Conservation (phyloP, 2,888 invertebrate species). For the Sesia apiformis region DNA sequence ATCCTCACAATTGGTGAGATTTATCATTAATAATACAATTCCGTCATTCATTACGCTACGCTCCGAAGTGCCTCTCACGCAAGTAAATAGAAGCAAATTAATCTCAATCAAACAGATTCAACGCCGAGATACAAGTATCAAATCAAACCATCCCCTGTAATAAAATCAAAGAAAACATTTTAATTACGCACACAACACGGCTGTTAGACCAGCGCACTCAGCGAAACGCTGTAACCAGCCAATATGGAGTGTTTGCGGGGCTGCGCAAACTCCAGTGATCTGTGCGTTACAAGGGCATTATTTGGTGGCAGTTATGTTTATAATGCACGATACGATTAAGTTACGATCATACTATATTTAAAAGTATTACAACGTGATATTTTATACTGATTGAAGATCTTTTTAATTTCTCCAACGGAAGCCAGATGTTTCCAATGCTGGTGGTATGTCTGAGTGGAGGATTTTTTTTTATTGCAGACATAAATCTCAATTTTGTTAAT, state of each 20-base stretch:
- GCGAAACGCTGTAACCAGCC: background rate
- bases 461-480: too few relatives aligned
- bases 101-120: background rate
- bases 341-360: background rate
- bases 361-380: background rate
- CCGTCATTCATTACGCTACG: too few relatives aligned
- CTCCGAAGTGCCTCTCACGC: too few relatives aligned
- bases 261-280: background rate
- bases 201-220: background rate
- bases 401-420: background rate
- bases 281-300: background rate
- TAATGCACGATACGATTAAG: background rate
- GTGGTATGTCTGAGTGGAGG: too few relatives aligned
- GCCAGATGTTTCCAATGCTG: background rate
- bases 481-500: too few relatives aligned
- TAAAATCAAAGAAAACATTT: conserved; percentile 1
- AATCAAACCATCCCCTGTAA: background rate
- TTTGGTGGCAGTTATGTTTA: background rate
- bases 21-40: too few relatives aligned
- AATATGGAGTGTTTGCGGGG: background rate
- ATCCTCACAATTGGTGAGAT: too few relatives aligned
- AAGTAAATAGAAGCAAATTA: background rate
- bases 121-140: background rate
- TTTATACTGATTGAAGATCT: background rate
- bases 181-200: background rate